Evolutionary conservation across 1,140 invertebrate species (phyloP).

Genomic region (Scaptomyza pallida): DNA sequence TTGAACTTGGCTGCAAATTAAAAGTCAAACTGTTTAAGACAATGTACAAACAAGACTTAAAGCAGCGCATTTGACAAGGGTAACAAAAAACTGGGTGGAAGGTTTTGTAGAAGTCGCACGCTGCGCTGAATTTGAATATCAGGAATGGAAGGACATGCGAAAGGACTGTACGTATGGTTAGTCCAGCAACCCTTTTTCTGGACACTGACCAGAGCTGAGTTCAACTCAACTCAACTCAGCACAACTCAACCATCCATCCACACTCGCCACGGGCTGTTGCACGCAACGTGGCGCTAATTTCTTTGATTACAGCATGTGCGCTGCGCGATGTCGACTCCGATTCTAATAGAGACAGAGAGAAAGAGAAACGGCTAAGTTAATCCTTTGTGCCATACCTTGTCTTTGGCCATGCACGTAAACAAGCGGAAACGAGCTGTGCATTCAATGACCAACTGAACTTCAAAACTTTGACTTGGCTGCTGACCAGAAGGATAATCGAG

Average conservation of each 20-base stretch:
- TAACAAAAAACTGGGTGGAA: slow-evolving; percentile 20
- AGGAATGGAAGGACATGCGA: slow-evolving; percentile 4
- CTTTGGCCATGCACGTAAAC: slow-evolving; percentile 52
- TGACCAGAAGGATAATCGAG: slow-evolving; percentile 22
- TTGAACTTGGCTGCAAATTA: slow-evolving; percentile 72
- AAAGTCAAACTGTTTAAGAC: slow-evolving; percentile 83
- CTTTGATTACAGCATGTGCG: slow-evolving; percentile 76
- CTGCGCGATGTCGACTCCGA: slow-evolving; percentile 39
- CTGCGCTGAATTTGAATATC: slow-evolving; percentile 72
- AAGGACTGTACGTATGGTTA: slow-evolving; percentile 37
- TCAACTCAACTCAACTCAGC: slow-evolving; percentile 21
- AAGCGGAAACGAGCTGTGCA: slow-evolving; percentile 58
- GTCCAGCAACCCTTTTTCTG: slow-evolving; percentile 55
- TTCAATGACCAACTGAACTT: slow-evolving; percentile 81
- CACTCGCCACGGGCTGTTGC: slow-evolving; percentile 62
- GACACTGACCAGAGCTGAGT: slow-evolving; percentile 18
- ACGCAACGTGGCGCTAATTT: slow-evolving; percentile 80
- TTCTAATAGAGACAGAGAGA: slow-evolving; percentile 28
- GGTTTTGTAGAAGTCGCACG: slow-evolving; percentile 43
- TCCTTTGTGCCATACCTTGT: slow-evolving; percentile 65
- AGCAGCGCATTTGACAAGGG: slow-evolving; percentile 59
- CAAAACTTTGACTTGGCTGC: slow-evolving; percentile 70
- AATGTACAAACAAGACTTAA: slow-evolving; percentile 70
- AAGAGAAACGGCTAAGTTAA: slow-evolving; percentile 28
- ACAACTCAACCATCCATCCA: slow-evolving; percentile 47